A percentile compares a stretch with the other conserved stretches of the same genome.
These are phyloP conservation scores for Dicerorhinus sumatrensis DNA, from an alignment of 2,113 vertebrate species.

Conservation along the genomic window DNA sequence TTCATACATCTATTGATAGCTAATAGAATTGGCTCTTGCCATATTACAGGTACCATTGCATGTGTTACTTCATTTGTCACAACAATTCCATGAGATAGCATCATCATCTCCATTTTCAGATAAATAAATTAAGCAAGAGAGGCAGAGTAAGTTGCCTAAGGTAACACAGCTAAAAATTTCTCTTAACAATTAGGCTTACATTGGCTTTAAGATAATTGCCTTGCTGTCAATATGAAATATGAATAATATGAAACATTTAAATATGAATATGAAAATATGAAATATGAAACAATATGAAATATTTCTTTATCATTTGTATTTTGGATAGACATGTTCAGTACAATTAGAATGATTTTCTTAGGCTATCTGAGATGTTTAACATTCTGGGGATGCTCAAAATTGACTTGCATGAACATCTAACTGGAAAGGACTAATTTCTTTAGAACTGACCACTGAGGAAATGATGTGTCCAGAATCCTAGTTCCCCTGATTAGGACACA, in stretches of 20 bases:
- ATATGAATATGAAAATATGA: no score
- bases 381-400: neutral
- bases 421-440: neutral
- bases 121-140: neutral
- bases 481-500: neutral
- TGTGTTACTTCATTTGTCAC: neutral
- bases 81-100: neutral
- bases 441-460: neutral
- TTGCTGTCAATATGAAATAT: neutral
- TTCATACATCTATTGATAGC: neutral
- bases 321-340: neutral
- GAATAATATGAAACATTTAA: no score
- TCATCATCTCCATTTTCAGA: neutral
- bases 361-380: neutral
- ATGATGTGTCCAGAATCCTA: neutral
- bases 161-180: neutral
- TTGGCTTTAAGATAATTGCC: neutral
- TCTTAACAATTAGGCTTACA: neutral
- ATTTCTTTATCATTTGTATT: neutral
- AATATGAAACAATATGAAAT: neutral
- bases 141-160: neutral
- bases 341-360: neutral
- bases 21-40: neutral
- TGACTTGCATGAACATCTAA: neutral
- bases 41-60: neutral